Conservation (phyloP, 1,140 invertebrate species). For the Forficula auricularia region DNA sequence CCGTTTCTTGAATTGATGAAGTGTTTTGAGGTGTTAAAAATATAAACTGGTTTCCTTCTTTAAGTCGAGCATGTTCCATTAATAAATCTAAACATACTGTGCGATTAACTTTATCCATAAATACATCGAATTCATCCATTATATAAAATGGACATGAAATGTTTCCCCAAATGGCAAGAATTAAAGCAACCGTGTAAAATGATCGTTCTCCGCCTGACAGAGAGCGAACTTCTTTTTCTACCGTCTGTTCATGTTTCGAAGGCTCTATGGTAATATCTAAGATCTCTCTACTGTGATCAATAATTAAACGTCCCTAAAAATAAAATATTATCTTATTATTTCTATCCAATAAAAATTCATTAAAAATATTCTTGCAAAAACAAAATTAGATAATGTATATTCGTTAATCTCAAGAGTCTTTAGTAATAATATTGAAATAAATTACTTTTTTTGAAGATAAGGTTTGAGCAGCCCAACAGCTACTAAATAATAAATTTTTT, state of each 20-base stretch:
- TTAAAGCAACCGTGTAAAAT: constrained; percentile 83
- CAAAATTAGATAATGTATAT: no score
- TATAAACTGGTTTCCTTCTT: constrained; percentile 45
- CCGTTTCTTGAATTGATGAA: constrained; percentile 30
- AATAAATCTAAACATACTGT: constrained; percentile 48
- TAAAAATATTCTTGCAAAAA: no score
- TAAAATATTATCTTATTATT: constrained; percentile 5
- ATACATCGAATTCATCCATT: constrained; percentile 96
- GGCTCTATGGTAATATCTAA: constrained; percentile 41
- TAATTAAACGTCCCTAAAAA: constrained; percentile 37
- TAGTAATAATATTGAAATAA: no score
- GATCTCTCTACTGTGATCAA: constrained; percentile 35
- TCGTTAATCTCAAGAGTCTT: no score
- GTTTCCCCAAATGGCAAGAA: constrained; percentile 83
- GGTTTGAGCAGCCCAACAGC: no score
- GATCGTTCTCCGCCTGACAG: constrained; percentile 91
- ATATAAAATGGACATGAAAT: constrained; percentile 85
- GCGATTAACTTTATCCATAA: constrained; percentile 74
- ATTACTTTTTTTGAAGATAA: no score
- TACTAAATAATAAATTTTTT: no score
- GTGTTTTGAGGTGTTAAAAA: constrained; percentile 60
- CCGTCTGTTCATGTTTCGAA: constrained; percentile 19
- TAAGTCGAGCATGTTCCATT: constrained; percentile 38
- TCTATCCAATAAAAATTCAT: no score
- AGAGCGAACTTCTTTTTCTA: constrained; percentile 33